Conservation (phyloP, 2,797 vertebrate species). For the Natrix natrix region DNA sequence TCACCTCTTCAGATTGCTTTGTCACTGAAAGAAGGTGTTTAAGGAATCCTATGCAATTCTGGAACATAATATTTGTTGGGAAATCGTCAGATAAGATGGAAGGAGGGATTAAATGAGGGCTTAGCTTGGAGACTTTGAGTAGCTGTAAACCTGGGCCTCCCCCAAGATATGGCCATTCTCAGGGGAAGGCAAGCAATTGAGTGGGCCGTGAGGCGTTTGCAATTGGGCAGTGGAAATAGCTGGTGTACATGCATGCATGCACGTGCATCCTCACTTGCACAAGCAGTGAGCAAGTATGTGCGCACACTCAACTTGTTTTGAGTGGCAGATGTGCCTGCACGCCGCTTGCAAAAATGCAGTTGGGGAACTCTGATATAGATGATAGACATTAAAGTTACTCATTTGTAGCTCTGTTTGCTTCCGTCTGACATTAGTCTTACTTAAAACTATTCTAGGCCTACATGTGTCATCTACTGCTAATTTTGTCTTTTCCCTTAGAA, state of each 20-base stretch:
- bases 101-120: not conserved
- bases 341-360: too few relatives aligned
- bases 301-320: too few relatives aligned
- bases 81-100: not conserved
- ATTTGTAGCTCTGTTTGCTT: not conserved
- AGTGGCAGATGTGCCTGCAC: too few relatives aligned
- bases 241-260: too few relatives aligned
- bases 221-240: too few relatives aligned
- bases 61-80: not conserved
- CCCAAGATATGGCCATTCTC: not conserved
- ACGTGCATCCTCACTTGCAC: too few relatives aligned
- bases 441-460: not conserved
- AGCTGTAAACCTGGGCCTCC: not conserved
- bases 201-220: too few relatives aligned
- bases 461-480: not conserved
- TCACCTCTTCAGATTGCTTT: not conserved
- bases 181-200: not conserved
- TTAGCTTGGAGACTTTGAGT: not conserved
- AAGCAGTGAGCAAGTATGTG: too few relatives aligned
- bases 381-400: not conserved
- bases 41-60: not conserved
- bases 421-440: not conserved
- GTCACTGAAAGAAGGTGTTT: not conserved
- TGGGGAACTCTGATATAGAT: not conserved
- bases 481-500: not conserved